Evolutionary conservation across 1,140 invertebrate species (phyloP), one percentile per base, ranked within the genome.

Genomic region (Octopus sinensis): DNA sequence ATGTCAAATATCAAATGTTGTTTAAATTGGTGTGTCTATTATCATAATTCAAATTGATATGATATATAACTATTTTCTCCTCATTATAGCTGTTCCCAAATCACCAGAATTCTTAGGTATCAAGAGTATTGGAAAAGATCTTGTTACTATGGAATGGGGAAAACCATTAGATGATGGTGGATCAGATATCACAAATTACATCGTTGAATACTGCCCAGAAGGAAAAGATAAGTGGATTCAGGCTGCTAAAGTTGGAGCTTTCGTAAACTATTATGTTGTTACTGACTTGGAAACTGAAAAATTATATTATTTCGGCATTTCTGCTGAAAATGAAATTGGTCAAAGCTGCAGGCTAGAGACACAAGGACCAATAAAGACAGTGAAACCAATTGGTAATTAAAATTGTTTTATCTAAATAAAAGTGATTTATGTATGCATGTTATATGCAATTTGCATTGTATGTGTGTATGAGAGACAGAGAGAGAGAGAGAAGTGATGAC

Each of bases 291-390:
- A 96, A 85, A 96, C 82, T 90, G 94, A 17, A 93, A 95, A 83
- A 94, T 96, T n/a, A 94, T 99, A 99, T 89, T 96, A 99, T 90
- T 98, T 99, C 93, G 93, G 97, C 81, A 95, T 99, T 0, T 89
- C 91, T 54, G 98, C 98, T 73, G 89, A 88, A 78, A 99, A 99
- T 91, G 96, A 97, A 4, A 97, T 97, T 80, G 98, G 89, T 30
- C 81, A 84, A 10, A 87, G 90, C 79, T 85, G 87, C 82, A 95
- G 95, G 62, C 90, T 98, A 12, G 96, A 94, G 84, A 97, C 96
- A 88, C 96, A 95, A 0, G 95, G 97, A 84, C 94, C 96, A 82
- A 93, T 86, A 9, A 85, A 84, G 52, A 84, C 89, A 76, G 83
- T 86, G 23, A 87, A 86, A 84, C 87, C 86, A 80, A 84, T 85